Evolutionary conservation across 2,888 invertebrate species (phyloP), one percentile per base, ranked within the genome.

Genomic region (Acronicta leporina): DNA sequence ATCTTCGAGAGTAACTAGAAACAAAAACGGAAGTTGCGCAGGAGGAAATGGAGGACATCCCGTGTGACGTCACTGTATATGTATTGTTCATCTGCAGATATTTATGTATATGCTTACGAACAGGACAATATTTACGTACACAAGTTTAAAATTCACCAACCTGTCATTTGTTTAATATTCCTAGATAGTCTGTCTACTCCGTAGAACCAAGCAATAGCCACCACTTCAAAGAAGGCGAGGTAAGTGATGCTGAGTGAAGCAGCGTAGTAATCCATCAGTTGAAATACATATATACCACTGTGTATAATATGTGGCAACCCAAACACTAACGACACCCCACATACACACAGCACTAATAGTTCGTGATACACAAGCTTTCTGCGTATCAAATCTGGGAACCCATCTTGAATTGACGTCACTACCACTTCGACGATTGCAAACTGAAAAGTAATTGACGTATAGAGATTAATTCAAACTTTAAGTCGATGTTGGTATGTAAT

Each of bases 361-460:
- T 98, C 98, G 84, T 98, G 98, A 83, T 97, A 97, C 75, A 97
- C 96, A 54, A 98, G 95, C 82, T 96, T 96, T 75, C 95, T 97
- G 81, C 97, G 97, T 62, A 98, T 97, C 96, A 97, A 97, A 68
- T 96, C 96, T 0, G 98, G 97, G 87, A 98, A 98, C 27, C 98
- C 98, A 85, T 99, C 99, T 92, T 98, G 98, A 79, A 99, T 97
- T 7, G 98, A 98, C 3, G 98, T 98, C 2, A 98, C 97, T 3
- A 99, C 98, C 7, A 98, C 98, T 94, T 99, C 98, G 47, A 98
- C 98, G 68, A 98, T 97, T 35, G 98, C 98, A 92, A 99, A 98
- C 97, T 98, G 93, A 73, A 96, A 96, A 57, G 35, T 50, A 49
- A 53, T 42, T 52, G 16, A 55, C 66, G 33, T 27, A 41, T 25